Evolutionary conservation across 2,888 invertebrate species (phyloP), one percentile per base, ranked within the genome.

Genomic region (Dioctria linearis): DNA sequence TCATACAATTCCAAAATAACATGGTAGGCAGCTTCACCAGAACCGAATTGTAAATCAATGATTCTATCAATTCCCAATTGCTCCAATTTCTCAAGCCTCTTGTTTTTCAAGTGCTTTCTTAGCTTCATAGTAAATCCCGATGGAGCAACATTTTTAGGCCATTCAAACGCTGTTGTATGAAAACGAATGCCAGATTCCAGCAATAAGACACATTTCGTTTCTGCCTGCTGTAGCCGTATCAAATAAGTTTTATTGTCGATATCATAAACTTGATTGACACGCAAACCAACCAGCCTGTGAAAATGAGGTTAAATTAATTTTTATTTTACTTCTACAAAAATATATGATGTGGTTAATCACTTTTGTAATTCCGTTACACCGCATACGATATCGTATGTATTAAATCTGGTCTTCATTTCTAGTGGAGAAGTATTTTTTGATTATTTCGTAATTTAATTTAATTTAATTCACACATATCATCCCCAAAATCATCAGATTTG

Each of bases 91-190:
- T 98, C 98, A 3, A 99, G 90, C 3, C 99, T 93, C 87, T 98
- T 97, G 88, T 98, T 98, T 87, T 96, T 96, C 61, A 99, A 90
- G 89, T 99, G 99, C 90, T 99, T 99, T 76, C 99, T 91, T 87
- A 99, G 91, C 91, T 99, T 99, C 99, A 99, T 99, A 83, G 97
- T 95, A 87, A 99, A 99, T 1, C 98, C 97, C 0, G 97, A 98
- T 0, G 97, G 98, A 5, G 95, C 95, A 59, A 94, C 92, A 91
- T 97, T 98, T 90, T 99, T 99, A 0, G 99, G 98, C 99, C 99
- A 99, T 87, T 99, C 98, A 90, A 97, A 99, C 57, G 92, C 94
- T 9, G 99, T 99, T 4, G 94, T 94, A 87, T 99, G 99, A 82
- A 99, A 94, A 81, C 98, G 91, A 84, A 93, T 95, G 0, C 98